Conservation (phyloP, 2,797 vertebrate species). For the Sebastiscus albofasciatus region DNA sequence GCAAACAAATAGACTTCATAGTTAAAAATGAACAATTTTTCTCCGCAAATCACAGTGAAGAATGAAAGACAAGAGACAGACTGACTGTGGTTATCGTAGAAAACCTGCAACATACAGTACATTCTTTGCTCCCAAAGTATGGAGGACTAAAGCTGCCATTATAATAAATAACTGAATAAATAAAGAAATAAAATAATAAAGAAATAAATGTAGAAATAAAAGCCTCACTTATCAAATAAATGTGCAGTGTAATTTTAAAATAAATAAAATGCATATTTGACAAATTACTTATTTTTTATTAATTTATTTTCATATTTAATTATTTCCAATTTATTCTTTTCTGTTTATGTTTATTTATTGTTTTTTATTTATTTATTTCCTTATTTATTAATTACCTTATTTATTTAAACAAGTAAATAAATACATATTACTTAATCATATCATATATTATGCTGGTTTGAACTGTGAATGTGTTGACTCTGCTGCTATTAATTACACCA, state of each 20-base stretch:
- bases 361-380: background rate
- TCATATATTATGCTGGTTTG: no score
- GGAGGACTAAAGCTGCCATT: background rate
- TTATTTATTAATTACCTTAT: background rate
- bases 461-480: background rate
- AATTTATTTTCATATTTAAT: background rate
- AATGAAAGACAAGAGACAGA: background rate
- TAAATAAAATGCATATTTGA: background rate
- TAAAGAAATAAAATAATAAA: background rate
- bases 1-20: background rate
- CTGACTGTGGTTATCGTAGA: background rate
- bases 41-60: background rate
- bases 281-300: background rate
- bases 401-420: background rate
- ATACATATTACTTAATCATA: background rate
- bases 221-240: background rate
- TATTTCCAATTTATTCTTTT: background rate
- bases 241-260: background rate
- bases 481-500: background rate
- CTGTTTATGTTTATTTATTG: no score
- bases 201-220: background rate
- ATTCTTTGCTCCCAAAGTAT: background rate
- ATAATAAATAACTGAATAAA: background rate
- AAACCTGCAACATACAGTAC: slow-evolving; percentile 10
- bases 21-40: background rate